Base-by-base conservation (phyloP, 1,140 invertebrate genomes). In the Trichoplusia ni region DNA sequence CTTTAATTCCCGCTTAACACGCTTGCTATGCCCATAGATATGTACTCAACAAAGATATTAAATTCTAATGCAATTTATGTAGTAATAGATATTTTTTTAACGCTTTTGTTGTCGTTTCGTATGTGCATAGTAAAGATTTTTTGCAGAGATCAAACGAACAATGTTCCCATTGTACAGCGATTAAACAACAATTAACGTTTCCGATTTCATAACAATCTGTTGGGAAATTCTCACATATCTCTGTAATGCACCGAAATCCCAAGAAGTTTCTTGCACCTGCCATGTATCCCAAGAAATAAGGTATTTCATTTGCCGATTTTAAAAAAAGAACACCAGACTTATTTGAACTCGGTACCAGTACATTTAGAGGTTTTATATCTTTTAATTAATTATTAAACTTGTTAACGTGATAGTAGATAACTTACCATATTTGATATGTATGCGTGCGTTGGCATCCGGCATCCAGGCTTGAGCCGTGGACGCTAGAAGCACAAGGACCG, bases 391-490 rank as follows among this genome's bases (percentile, higher is more conserved):
- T 37, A 4, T 37, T 13, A 16, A 37, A 11, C 7, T 16, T 16
- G 35, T 21, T 27, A 21, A 25, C 38, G 38, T 23, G 59, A 19
- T n/a, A 37, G 5, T 4, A 9, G 4, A 35, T 23, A 18, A 11
- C 74, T 80, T 80, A 90, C 88, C 86, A 73, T 82, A 81, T 79
- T 90, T 90, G 49, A 90, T 76, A 67, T 89, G 79, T 59, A 90
- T 88, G 60, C 85, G 67, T 35, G 88, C 86, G 61, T 84, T 90
- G 33, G 88, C 66, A 74, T 90, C 88, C 29, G 88, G 88, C 88
- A 90, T 90, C 88, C 88, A 90, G 53, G 86, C 88, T 66, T 90
- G 88, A 66, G 84, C 85, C 64, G 86, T 81, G 77, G 88, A 84
- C 64, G 85, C 86, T 71, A 89, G 75, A 38, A 89, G 76, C 21